Base-by-base conservation (phyloP, 1,140 invertebrate genomes). In the Drosophila lacteicornis region DNA sequence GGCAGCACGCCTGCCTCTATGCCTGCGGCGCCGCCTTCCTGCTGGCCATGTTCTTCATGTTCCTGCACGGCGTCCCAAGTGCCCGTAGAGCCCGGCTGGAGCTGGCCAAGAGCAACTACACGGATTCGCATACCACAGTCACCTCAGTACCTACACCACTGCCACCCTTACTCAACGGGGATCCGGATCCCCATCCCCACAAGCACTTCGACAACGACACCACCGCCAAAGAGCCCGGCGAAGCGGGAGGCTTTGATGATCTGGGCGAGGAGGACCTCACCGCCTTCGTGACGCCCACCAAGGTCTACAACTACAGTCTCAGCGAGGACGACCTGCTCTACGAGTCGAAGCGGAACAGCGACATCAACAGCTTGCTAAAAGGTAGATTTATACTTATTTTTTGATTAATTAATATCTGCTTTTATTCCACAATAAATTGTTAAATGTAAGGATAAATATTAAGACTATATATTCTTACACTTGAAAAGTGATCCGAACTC, bases 261-360 rank as follows among this genome's bases (percentile, higher is more conserved):
- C 73, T 82, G 45, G 75, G 71, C 42, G 80, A 80, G 30, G 87
- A 92, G 30, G 85, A 87, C 25, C 67, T 82, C 13, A 82, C 74
- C 43, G 76, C 71, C 58, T 80, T 74, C 68, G 86, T 91, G 1
- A 90, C 63, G 19, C 92, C 86, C 50, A 82, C 59, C 17, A 93
- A 93, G 57, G 69, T 92, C 40, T 71, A 91, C 73, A 90, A 92
- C 55, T 70, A 79, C 42, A 91, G 75, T 51, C 83, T 93, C 13
- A 92, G 92, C 70, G 76, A 75, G 9, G 91, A 86, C 38, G 92
- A 93, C 61, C 70, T 92, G 53, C 69, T 93, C 8, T 93, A 92
- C 71, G 92, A 93, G 66, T 93, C 92, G 15, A 92, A 91, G 60
- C 60, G 90, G 27, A 79, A 92, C 47, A 68, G 73, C 67, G 65